Evolutionary conservation across 2,113 vertebrate species (phyloP).

Genomic region (Onychorhynchus coronatus): DNA sequence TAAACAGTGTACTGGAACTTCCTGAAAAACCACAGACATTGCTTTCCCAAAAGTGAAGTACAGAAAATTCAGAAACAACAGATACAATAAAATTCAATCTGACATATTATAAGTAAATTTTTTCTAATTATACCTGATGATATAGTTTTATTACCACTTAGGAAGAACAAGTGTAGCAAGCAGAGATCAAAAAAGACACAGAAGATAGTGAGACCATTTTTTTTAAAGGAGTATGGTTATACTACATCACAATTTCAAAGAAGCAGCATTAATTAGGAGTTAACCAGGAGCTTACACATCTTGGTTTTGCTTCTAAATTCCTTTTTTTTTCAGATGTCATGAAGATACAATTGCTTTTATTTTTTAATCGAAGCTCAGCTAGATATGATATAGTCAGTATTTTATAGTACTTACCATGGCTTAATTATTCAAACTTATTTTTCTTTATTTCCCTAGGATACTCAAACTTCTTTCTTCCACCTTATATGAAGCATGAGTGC

Average conservation of each 20-base stretch:
- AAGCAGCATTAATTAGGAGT: background rate
- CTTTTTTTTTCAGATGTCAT: background rate
- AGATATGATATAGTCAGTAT: background rate
- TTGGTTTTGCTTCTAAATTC: background rate
- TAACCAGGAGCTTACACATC: background rate
- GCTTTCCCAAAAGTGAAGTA: background rate
- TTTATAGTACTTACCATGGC: background rate
- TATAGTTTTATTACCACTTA: background rate
- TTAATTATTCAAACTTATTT: background rate
- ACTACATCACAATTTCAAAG: background rate
- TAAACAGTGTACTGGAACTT: background rate
- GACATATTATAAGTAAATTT: background rate
- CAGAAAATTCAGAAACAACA: background rate
- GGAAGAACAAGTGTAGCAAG: background rate
- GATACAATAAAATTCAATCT: background rate
- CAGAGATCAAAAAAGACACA: background rate
- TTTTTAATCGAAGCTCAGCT: background rate
- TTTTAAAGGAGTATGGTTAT: background rate
- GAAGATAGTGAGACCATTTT: background rate
- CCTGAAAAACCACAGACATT: background rate
- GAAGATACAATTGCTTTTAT: background rate
- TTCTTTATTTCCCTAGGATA: background rate
- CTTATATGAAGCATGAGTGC: accelerated
- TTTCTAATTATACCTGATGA: background rate
- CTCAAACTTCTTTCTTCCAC: background rate